Evolutionary conservation across 2,888 invertebrate species (phyloP).

Genomic region (Vandiemenella viatica): DNA sequence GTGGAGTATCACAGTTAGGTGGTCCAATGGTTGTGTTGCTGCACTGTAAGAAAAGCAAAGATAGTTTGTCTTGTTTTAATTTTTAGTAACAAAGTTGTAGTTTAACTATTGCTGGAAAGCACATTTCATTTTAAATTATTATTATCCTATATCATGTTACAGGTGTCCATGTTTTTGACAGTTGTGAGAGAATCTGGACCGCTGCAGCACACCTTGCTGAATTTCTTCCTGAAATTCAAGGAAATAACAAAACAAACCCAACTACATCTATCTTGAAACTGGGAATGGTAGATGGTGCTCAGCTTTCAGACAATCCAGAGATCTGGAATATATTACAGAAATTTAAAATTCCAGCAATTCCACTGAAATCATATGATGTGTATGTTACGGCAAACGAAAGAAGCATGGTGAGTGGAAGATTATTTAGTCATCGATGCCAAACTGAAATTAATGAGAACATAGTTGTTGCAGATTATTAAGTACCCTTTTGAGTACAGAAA

Average conservation of each 20-base stretch:
- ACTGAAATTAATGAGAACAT: no score
- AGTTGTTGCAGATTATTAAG: no score
- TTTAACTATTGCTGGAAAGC: no score
- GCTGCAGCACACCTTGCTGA: conserved; percentile 12
- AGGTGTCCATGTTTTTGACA: conserved; percentile 12
- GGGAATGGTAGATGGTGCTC: conserved; percentile 13
- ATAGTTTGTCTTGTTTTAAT: no score
- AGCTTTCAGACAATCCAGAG: conserved; percentile 8
- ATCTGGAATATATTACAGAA: conserved; percentile 7
- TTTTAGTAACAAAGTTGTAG: no score
- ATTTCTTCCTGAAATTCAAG: conserved; percentile 10
- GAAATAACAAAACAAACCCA: conserved; percentile 2
- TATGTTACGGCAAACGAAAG: conserved; percentile 14
- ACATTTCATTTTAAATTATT: no score
- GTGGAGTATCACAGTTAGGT: no score
- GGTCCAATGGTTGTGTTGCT: no score
- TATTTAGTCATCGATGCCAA: no score
- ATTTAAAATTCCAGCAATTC: conserved; percentile 10
- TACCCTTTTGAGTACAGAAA: no score
- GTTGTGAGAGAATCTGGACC: conserved; percentile 9
- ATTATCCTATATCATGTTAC: no score
- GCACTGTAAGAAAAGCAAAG: no score
- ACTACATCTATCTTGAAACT: conserved; percentile 6
- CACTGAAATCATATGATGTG: conserved; percentile 4
- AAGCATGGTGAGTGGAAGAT: conserved; percentile 14